A percentile compares a stretch with the other conserved stretches of the same genome.
Evolutionary conservation across 2,888 invertebrate species (phyloP).

Genomic region (Lithosia quadra): DNA sequence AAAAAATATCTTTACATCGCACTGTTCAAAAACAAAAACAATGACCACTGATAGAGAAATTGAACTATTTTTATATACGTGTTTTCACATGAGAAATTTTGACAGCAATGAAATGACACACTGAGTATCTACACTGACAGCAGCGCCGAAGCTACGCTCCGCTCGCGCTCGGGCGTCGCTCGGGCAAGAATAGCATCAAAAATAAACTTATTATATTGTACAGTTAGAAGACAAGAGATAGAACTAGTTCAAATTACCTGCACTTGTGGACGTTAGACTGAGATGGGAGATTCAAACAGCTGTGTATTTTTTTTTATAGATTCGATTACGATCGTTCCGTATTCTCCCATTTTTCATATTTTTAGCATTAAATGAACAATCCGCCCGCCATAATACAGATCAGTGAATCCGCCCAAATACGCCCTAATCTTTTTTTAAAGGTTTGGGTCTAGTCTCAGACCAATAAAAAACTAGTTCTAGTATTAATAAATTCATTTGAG

Average conservation of each 20-base stretch:
- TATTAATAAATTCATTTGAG: no score
- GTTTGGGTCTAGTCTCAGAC: no score
- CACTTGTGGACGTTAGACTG: not conserved
- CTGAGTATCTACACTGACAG: not conserved
- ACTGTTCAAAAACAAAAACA: conserved; percentile 80
- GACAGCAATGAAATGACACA: conserved; percentile 63
- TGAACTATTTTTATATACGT: conserved; percentile 58
- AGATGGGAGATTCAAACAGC: conserved; percentile 29
- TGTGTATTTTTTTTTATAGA: not conserved
- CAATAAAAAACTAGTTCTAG: no score
- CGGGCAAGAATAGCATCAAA: not conserved
- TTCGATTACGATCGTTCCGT: not conserved
- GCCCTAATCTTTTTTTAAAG: no score
- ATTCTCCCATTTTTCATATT: not conserved
- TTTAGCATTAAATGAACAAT: not conserved
- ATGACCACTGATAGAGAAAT: conserved; percentile 75
- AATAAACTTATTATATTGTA: not conserved
- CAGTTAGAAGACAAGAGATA: conserved; percentile 21
- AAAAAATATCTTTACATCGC: conserved; percentile 61
- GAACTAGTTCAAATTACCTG: conserved; percentile 6
- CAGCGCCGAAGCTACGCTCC: no score
- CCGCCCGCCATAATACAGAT: no score
- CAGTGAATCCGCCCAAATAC: no score
- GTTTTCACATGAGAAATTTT: conserved; percentile 55
- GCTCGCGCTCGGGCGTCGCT: not conserved